Percentiles rank a stretch among this genome's conserved stretches.
These are phyloP conservation scores for Stichodactyla mertensii DNA, from an alignment of 64 coral and sea anemone species.

Conservation along the genomic window DNA sequence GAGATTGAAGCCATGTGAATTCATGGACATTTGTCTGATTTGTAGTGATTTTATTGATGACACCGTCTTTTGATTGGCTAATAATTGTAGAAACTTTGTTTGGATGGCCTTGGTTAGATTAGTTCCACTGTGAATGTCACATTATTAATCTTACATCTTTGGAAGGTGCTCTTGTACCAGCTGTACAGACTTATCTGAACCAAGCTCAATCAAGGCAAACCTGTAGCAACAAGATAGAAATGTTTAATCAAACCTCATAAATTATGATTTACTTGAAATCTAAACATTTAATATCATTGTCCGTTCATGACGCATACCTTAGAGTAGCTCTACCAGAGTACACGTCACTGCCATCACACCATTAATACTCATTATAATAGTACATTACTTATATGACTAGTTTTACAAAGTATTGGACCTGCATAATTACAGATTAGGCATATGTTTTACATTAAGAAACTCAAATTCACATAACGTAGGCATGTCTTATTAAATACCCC, in stretches of 20 bases:
- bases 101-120: no score
- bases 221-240: conserved; percentile 1
- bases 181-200: conserved; percentile 55
- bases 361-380: neutral
- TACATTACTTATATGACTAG: neutral
- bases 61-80: no score
- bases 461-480: no score
- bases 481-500: no score
- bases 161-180: conserved; percentile 63
- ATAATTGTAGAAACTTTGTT: no score
- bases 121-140: neutral
- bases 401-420: neutral
- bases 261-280: neutral
- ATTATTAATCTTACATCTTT: conserved; percentile 41
- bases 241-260: neutral
- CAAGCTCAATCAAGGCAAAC: conserved; percentile 74
- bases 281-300: neutral
- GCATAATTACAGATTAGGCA: no score
- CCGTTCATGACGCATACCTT: conserved; percentile 1
- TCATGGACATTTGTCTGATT: no score
- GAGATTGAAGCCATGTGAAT: no score
- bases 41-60: no score
- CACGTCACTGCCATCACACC: conserved; percentile 7
- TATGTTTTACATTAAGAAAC: no score
- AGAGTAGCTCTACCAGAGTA: neutral